Evolutionary conservation across 2,888 invertebrate genomes (phyloP).

Genomic region (Leptopilina drosophilae): DNA sequence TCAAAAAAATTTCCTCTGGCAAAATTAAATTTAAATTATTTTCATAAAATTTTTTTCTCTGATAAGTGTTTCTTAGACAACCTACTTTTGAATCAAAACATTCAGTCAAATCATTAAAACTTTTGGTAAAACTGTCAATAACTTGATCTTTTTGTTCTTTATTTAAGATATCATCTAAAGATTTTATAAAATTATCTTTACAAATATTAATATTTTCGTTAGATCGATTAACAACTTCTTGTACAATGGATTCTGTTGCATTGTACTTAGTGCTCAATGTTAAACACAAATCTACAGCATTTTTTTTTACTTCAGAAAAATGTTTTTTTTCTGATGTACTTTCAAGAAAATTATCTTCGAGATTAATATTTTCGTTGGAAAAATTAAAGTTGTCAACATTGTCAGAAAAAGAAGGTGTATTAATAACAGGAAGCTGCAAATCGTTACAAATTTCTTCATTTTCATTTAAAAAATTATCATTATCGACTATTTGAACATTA

Average conservation of each 20-base stretch:
- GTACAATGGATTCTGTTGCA: neutral
- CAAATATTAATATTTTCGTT: neutral
- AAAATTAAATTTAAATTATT: constrained; percentile 6
- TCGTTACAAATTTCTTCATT: neutral
- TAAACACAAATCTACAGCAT: neutral
- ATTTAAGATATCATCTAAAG: neutral
- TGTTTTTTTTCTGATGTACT: neutral
- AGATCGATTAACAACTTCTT: neutral
- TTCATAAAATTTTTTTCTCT: constrained; percentile 14
- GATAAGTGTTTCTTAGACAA: neutral
- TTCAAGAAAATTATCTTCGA: neutral
- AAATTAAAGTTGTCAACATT: neutral
- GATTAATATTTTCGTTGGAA: neutral
- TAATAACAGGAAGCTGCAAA: neutral
- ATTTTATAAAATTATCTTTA: neutral
- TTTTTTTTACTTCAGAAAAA: neutral
- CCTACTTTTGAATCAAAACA: neutral
- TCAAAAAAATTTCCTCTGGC: neutral
- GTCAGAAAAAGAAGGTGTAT: neutral
- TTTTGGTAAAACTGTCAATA: neutral
- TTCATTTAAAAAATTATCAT: neutral
- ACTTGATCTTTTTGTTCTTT: neutral
- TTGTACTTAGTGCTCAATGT: neutral
- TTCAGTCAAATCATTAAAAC: neutral
- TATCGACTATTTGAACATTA: neutral